A percentile compares a stretch with the other conserved stretches of the same genome.
Evolutionary conservation across 2,888 invertebrate species (phyloP).

Genomic region (Agrilus cyanescens): DNA sequence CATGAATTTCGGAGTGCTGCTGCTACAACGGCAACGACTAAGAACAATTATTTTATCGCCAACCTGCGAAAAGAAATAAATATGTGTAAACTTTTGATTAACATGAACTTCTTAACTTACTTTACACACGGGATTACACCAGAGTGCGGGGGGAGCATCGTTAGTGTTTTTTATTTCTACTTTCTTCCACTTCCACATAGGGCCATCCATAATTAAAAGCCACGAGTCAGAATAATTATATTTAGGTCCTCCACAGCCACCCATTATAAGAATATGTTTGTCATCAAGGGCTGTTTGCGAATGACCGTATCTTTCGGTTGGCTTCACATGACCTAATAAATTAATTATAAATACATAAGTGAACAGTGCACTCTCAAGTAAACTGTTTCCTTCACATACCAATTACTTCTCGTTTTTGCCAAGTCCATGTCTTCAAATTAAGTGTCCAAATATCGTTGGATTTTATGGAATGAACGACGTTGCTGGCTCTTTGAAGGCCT

Average conservation of each 20-base stretch:
- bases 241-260: slow-evolving; percentile 80
- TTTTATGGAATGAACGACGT: slow-evolving; percentile 33
- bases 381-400: background rate
- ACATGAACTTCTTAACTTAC: slow-evolving; percentile 30
- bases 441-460: slow-evolving; percentile 87
- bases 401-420: slow-evolving; percentile 62
- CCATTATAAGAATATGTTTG: slow-evolving; percentile 66
- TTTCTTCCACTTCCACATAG: slow-evolving; percentile 61
- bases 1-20: slow-evolving; percentile 40
- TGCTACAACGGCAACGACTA: slow-evolving; percentile 47
- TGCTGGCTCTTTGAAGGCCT: slow-evolving; percentile 30
- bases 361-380: background rate
- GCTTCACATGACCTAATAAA: slow-evolving; percentile 18
- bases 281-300: slow-evolving; percentile 77
- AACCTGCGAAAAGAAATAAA: slow-evolving; percentile 33
- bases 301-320: slow-evolving; percentile 68
- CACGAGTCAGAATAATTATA: slow-evolving; percentile 84
- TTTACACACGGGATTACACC: slow-evolving; percentile 88
- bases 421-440: slow-evolving; percentile 60
- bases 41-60: slow-evolving; percentile 68
- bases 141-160: slow-evolving; percentile 75
- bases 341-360: background rate
- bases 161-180: slow-evolving; percentile 64
- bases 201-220: slow-evolving; percentile 65
- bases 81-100: background rate